Evolutionary conservation across 2,113 vertebrate genomes (phyloP), one percentile per base, ranked within the genome.

Genomic region (Myiozetetes cayanensis): DNA sequence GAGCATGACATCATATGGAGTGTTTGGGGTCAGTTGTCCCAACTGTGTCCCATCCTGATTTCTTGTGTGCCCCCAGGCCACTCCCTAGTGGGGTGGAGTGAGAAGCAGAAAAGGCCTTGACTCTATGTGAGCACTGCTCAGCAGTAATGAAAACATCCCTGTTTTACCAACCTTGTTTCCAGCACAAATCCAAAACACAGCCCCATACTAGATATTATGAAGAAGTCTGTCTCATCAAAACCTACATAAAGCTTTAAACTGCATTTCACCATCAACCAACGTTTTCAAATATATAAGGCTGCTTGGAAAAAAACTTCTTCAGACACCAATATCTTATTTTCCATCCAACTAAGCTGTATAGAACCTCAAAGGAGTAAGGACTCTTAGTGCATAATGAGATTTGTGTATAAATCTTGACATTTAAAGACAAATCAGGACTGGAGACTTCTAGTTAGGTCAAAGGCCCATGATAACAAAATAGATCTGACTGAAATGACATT

Each of bases 51-150:
- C 18, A 21, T 80, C 18, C 14, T 24, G 21, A 1, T 10, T 44
- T 21, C 24, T 50, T 61, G 44, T 39, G 31, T 12, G 4, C 8
- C 25, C 21, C 8, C 35, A 27, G 12, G 18, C 14, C 55, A 2
- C 47, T 62, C n/a, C 4, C 25, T 49, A 21, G 25, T 41, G 7
- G 4, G 1, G 2, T 20, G 12, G 3, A 4, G 3, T 0, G 0
- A 27, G 31, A 46, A 67, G 14, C 25, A n/a, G 19, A 41, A 76
- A 33, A 39, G 4, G 0, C 21, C 12, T 30, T 67, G 25, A 19
- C 15, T 43, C 13, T 30, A 35, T 22, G 21, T 23, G 7, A 59
- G 46, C 9, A 7, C 18, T 58, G 23, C 31, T 63, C 37, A 81
- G 12, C 5, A 31, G 0, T 27, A 43, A 15, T 0, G 0, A 53